Evolutionary conservation across 1,140 invertebrate species (phyloP), one percentile per base, ranked within the genome.

Genomic region (Mizuhopecten yessoensis): DNA sequence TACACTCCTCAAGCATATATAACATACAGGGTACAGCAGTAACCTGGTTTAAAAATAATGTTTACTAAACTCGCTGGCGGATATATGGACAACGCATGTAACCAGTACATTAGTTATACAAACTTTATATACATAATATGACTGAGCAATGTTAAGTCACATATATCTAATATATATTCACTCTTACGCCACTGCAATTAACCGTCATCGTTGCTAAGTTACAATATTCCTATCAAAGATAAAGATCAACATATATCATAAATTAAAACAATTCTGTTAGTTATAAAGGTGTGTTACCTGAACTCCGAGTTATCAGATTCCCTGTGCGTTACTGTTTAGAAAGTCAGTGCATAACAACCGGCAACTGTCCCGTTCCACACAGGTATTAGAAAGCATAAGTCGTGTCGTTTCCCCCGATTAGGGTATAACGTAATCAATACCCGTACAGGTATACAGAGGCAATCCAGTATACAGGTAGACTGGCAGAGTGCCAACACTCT

Each of bases 291-390:
- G n/a, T 75, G 57, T 75, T 75, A 75, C 57, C 57, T 75, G 57
- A n/a, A 29, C 57, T 29, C 5, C 13, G 36, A 39, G 36, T 39
- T 75, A 75, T 75, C 23, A 29, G 23, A 75, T 75, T 75, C 57
- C 57, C 23, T n/a, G 57, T 75, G n/a, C 57, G 57, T 75, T 75
- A 75, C 57, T 75, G 57, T 75, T 75, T 29, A 29, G 23, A 75
- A 29, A 29, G 57, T 75, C 57, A 23, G 57, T 75, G 57, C 57
- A 75, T 75, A 75, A 75, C 57, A 75, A 75, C n/a, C 57, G 57
- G 57, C n/a, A 75, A 75, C 57, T 75, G 57, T 75, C 23, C 57
- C n/a, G 57, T 75, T 49, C 1, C 36, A 39, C 36, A 39, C 9
- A 45, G 57, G 23, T 75, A 75, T 75, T 75, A 75, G 57, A 75